A percentile compares a stretch with the other conserved stretches of the same genome.
Conservation (phyloP, 2,888 invertebrate species). For the Pseudococcus viburni region DNA sequence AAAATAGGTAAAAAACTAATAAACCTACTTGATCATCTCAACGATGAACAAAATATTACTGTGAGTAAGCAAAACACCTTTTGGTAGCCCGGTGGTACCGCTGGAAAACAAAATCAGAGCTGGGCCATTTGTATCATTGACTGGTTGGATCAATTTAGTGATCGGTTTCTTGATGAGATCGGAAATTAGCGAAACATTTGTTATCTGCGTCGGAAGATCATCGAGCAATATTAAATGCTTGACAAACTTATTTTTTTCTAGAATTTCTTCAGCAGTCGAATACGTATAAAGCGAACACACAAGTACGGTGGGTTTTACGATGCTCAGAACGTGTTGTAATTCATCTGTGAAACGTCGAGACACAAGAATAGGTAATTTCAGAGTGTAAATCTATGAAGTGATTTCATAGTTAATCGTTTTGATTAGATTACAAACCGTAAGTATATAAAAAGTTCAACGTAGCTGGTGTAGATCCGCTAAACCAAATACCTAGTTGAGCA, state of each 20-base stretch:
- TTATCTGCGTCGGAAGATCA: background rate
- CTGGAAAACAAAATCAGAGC: constrained; percentile 76
- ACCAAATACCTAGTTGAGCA: constrained; percentile 77
- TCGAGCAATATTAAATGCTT: constrained; percentile 21
- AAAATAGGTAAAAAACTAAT: too few species aligned
- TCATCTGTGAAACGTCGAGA: background rate
- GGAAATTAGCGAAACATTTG: background rate
- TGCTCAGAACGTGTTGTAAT: background rate
- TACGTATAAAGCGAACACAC: background rate
- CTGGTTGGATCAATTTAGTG: background rate
- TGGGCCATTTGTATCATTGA: constrained; percentile 69
- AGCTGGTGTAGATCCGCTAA: constrained; percentile 80
- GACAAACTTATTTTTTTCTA: background rate
- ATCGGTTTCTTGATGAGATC: background rate
- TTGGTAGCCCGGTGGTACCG: constrained; percentile 87
- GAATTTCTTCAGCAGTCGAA: background rate
- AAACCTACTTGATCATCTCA: background rate
- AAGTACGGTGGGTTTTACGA: background rate
- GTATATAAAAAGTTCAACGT: constrained; percentile 82
- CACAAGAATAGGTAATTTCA: too few species aligned
- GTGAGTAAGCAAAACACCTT: constrained; percentile 84
- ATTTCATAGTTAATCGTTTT: background rate
- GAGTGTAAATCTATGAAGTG: background rate
- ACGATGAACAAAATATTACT: constrained; percentile 68
- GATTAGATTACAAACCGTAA: constrained; percentile 71